Evolutionary conservation across 1,140 invertebrate species (phyloP).

Genomic region (Drosophila azteca): DNA sequence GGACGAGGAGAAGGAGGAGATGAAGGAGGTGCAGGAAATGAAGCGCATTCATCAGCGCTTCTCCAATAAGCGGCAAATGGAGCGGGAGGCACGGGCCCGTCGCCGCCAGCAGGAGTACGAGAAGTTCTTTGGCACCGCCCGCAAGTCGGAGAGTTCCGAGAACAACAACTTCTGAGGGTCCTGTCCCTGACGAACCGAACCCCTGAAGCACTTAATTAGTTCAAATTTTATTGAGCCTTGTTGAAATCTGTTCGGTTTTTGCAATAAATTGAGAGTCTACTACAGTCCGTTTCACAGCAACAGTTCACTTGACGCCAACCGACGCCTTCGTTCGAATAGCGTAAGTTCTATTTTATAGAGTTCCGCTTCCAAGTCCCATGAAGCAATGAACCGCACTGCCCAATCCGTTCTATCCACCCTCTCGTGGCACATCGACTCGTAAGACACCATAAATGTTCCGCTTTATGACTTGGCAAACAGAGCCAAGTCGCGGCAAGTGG

Average conservation of each 20-base stretch:
- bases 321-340: too few relatives aligned
- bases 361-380: too few relatives aligned
- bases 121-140: constrained; percentile 74
- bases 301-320: neutral
- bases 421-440: too few relatives aligned
- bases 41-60: constrained; percentile 92
- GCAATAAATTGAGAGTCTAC: constrained; percentile 47
- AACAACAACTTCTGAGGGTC: constrained; percentile 62
- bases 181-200: neutral
- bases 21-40: constrained; percentile 96
- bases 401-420: too few relatives aligned
- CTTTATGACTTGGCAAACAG: constrained; percentile 72
- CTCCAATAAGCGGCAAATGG: constrained; percentile 87
- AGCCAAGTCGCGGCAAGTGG: constrained; percentile 39
- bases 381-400: too few relatives aligned
- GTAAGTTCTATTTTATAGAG: too few relatives aligned
- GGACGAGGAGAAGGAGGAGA: constrained; percentile 96
- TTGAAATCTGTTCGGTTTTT: constrained; percentile 50
- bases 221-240: constrained; percentile 75
- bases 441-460: constrained; percentile 42
- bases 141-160: constrained; percentile 56
- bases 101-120: constrained; percentile 78
- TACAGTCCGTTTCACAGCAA: constrained; percentile 7
- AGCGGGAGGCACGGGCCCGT: constrained; percentile 65
- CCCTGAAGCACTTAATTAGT: constrained; percentile 45